Percentiles rank a stretch among this genome's conserved stretches.
Conservation (phyloP, 2,113 vertebrate genomes). For the Astur gentilis region DNA sequence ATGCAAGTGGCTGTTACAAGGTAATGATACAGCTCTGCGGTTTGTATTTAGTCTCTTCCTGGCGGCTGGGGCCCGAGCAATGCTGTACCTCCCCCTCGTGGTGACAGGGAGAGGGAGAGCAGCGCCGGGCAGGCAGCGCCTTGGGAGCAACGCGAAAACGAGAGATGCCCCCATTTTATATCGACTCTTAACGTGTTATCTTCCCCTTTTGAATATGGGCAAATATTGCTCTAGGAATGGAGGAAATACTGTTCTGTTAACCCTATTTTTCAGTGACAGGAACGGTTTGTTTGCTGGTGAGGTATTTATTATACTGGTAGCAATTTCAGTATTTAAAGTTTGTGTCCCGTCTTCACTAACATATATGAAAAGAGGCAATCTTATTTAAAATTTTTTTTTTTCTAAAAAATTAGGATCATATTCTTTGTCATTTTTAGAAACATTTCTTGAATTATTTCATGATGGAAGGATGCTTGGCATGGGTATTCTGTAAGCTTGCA, state of each 20-base stretch:
- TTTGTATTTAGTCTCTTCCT: too few relatives aligned
- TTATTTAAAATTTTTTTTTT: neutral
- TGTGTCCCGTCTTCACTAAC: neutral
- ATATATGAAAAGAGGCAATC: neutral
- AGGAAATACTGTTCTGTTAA: neutral
- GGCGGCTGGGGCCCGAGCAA: neutral
- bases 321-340: neutral
- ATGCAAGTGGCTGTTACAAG: neutral
- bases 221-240: neutral
- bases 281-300: neutral
- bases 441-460: neutral
- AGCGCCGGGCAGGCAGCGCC: neutral
- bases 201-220: rapidly evolving
- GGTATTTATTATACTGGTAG: neutral
- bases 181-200: rapidly evolving
- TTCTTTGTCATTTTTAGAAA: neutral
- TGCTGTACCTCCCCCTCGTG: constrained; percentile 16
- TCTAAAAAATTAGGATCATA: rapidly evolving
- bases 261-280: neutral
- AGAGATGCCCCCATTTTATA: rapidly evolving
- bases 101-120: neutral
- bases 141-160: rapidly evolving
- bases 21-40: neutral
- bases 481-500: neutral
- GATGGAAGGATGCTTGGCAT: neutral